Base-by-base conservation (phyloP, 2,797 vertebrate genomes). In the Tapera naevia region DNA sequence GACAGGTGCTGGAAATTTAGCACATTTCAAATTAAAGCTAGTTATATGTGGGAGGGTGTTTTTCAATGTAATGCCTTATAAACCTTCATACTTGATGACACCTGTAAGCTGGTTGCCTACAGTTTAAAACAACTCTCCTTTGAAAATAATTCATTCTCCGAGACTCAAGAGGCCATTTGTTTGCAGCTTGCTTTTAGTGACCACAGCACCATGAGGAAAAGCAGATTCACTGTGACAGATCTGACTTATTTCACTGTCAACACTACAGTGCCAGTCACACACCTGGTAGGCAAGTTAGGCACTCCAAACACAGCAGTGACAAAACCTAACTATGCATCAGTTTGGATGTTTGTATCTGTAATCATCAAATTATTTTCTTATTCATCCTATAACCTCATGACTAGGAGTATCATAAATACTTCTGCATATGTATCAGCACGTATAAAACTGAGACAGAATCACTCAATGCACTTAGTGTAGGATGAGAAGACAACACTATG, bases 161-260 rank as follows among this genome's bases (percentile, higher is more conserved):
- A 17, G 43, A 51, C 45, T 23, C 37, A 45, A 54, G 41, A 54
- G 58, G 33, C 23, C 32, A 11, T 41, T 60, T 81, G 22, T 61
- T 43, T 71, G 24, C 58, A 76, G 33, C 32, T 80, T n/a, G 27
- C 32, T 71, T 24, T 15, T 15, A 23, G 45, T 56, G 81, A 61
- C 56, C 56, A 35, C 0, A 4, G 41, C 54, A 35, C 24, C 1
- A 2, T 39, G 11, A 62, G 80, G 41, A 54, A 21, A 54, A n/a
- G 58, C 46, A 66, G 58, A 50, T 39, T 60, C 58, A 25, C 62
- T 30, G 2, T 3, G 7, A 51, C 56, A 39, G 61, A 15, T 33
- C 60, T 53, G 62, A 25, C 39, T 41, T 19, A 25, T 10, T 53
- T 58, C 39, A 17, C 66, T 33, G 46, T 21, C 10, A 3, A 30